Evolutionary conservation across 92 coral and sea anemone genomes (phyloP).

Genomic region (Chrysogorgia sp.): DNA sequence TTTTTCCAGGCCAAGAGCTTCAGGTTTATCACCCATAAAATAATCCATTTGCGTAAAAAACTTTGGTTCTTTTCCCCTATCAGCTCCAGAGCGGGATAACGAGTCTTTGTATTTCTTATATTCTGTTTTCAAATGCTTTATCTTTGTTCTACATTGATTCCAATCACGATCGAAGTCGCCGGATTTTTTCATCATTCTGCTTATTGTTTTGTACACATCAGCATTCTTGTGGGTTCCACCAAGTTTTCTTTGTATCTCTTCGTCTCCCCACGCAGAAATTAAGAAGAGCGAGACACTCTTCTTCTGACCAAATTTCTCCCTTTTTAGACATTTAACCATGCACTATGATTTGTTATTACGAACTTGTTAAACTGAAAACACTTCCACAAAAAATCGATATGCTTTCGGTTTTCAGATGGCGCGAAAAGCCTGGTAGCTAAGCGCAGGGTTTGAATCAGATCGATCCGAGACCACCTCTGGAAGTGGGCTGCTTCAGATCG

Average conservation of each 20-base stretch:
- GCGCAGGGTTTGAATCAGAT: conserved; percentile 10
- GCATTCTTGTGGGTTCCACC: conserved; percentile 16
- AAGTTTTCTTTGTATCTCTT: conserved; percentile 35
- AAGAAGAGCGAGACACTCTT: conserved; percentile 33
- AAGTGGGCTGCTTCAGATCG: conserved; percentile 38
- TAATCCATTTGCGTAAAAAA: conserved; percentile 39
- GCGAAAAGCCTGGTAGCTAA: too few species aligned
- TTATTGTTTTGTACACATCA: conserved; percentile 3
- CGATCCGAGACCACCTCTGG: conserved; percentile 47
- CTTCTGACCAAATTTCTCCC: conserved; percentile 44
- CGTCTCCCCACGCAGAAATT: conserved; percentile 47
- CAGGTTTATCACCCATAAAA: conserved; percentile 44
- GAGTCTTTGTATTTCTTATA: conserved; percentile 43
- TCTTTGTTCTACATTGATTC: too few species aligned
- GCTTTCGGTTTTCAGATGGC: too few species aligned
- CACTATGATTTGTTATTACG: too few species aligned
- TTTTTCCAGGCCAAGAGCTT: conserved; percentile 44
- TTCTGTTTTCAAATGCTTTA: conserved; percentile 22
- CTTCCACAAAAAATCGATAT: too few species aligned
- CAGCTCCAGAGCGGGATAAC: conserved; percentile 23
- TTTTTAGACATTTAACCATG: conserved; percentile 18
- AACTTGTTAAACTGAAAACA: too few species aligned
- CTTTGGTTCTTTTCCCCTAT: conserved; percentile 19
- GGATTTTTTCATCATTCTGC: conserved; percentile 4
- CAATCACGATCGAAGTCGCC: conserved; percentile 11